Percentiles rank a stretch among this genome's conserved stretches.
phyloP scores from a whole-genome alignment of 2,797 vertebrate genomes.

The Callimico goeldii region DNA sequence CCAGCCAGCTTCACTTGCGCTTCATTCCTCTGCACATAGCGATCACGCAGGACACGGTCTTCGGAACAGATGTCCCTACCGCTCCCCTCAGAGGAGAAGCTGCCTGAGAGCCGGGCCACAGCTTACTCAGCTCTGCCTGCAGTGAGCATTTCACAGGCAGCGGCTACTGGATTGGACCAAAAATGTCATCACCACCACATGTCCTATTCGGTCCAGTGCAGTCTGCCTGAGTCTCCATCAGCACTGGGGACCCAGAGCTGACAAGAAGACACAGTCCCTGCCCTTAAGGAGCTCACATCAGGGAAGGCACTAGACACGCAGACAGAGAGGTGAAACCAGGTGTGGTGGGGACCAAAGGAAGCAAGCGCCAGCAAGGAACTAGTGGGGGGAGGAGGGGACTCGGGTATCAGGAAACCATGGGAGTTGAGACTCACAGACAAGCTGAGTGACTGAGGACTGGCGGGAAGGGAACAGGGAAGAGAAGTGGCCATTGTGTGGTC shows the following conservation, averaged over 20 bases:
- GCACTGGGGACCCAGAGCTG: background rate
- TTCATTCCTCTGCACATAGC: background rate
- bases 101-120: background rate
- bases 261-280: background rate
- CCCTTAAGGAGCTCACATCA: background rate
- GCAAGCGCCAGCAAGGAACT: background rate
- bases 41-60: background rate
- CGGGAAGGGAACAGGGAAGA: background rate
- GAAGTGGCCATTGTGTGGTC: background rate
- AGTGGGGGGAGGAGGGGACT: background rate
- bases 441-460: background rate
- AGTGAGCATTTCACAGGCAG: background rate
- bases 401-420: background rate
- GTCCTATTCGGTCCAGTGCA: background rate
- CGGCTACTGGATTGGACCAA: background rate
- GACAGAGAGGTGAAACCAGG: background rate
- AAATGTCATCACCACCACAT: background rate
- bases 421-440: background rate
- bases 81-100: background rate
- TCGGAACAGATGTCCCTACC: background rate
- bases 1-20: background rate
- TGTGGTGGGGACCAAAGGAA: background rate
- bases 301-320: background rate
- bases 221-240: background rate
- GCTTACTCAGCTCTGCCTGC: background rate